Evolutionary conservation across 2,113 vertebrate species (phyloP).

Genomic region (Gobiocypris rarus): DNA sequence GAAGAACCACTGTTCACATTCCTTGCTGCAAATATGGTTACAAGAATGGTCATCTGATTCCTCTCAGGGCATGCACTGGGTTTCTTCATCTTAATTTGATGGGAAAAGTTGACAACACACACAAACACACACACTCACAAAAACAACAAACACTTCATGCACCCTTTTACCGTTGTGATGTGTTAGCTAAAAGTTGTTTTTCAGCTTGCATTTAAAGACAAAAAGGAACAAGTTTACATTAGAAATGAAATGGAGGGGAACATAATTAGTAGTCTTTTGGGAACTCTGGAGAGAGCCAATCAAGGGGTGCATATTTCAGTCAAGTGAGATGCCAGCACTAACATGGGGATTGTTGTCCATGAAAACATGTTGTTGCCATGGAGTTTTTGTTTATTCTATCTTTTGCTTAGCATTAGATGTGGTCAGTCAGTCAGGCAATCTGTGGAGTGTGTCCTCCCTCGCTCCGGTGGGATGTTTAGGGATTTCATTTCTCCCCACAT

Average conservation of each 20-base stretch:
- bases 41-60: slow-evolving; percentile 18
- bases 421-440: slow-evolving; percentile 38
- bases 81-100: slow-evolving; percentile 38
- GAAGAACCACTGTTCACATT: slow-evolving; percentile 32
- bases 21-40: slow-evolving; percentile 38
- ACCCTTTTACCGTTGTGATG: not conserved
- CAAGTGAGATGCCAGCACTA: slow-evolving; percentile 49
- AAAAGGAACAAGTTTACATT: slow-evolving; percentile 43
- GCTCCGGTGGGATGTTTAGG: slow-evolving; percentile 6
- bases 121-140: not conserved
- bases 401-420: slow-evolving; percentile 49
- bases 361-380: slow-evolving; percentile 50
- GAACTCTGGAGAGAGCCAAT: slow-evolving; percentile 50
- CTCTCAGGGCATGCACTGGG: slow-evolving; percentile 9
- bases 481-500: not conserved
- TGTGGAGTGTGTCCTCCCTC: slow-evolving; percentile 8
- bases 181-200: slow-evolving; percentile 38
- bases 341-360: slow-evolving; percentile 19
- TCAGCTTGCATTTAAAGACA: slow-evolving; percentile 24
- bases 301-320: slow-evolving; percentile 47
- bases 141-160: not conserved
- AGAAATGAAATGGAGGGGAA: slow-evolving; percentile 52
- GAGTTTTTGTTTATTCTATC: slow-evolving; percentile 50
- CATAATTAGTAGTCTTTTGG: slow-evolving; percentile 49
- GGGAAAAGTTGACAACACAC: not conserved